Conservation (phyloP, 2,888 invertebrate genomes). For the Platypus cylindrus region DNA sequence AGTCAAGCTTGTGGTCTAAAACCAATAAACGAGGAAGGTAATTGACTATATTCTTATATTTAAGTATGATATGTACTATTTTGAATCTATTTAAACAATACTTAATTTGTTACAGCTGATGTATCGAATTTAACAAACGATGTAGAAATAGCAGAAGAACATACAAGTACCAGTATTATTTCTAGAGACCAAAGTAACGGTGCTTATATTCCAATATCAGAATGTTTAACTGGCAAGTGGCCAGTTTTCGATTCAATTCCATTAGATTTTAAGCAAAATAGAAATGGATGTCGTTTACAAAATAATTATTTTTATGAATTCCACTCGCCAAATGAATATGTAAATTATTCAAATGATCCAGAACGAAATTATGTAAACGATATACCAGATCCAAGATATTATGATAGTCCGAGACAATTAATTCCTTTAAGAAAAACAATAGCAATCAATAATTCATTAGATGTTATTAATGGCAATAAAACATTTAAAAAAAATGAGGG, state of each 20-base stretch:
- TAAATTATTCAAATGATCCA: conserved; percentile 19
- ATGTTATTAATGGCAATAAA: too few relatives aligned
- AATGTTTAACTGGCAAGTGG: conserved; percentile 71
- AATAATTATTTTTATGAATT: conserved; percentile 15
- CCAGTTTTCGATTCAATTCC: conserved; percentile 15
- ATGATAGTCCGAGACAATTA: conserved; percentile 36
- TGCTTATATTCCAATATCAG: conserved; percentile 85
- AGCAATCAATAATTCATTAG: too few relatives aligned
- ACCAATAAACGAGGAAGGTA: conserved; percentile 40
- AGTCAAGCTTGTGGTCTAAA: conserved; percentile 84
- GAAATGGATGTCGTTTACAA: conserved; percentile 11
- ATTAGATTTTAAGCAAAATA: conserved; percentile 25
- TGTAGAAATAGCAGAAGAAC: conserved; percentile 21
- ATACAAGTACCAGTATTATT: conserved; percentile 12
- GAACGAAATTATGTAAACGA: conserved; percentile 30
- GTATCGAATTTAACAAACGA: conserved; percentile 16
- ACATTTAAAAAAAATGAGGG: neutral
- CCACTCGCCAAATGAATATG: conserved; percentile 23
- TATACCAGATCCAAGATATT: conserved; percentile 42
- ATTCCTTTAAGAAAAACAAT: conserved; percentile 15
- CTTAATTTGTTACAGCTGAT: conserved; percentile 13
- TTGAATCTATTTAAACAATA: neutral
- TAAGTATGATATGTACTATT: too few relatives aligned
- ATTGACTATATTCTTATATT: conserved; percentile 17
- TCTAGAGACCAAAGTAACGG: too few relatives aligned